Conservation (phyloP, 2,113 vertebrate species). For the Hippocampus mohnikei region DNA sequence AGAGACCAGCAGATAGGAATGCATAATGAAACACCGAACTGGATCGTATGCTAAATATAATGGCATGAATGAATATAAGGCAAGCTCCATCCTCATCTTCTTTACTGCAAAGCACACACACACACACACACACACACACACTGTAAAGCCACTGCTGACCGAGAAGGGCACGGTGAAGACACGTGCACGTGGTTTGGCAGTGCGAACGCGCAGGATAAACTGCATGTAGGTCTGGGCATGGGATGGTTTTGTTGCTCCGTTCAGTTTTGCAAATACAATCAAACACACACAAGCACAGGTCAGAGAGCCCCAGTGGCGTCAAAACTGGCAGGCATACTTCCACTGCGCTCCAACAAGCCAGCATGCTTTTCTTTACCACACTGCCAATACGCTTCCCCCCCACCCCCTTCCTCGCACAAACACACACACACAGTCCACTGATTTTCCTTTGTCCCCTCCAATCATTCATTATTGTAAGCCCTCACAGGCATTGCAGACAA, state of each 20-base stretch:
- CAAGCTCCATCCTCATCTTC: slow-evolving; percentile 54
- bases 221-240: slow-evolving; percentile 26
- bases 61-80: slow-evolving; percentile 62
- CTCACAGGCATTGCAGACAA: slow-evolving; percentile 65
- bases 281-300: slow-evolving; percentile 51
- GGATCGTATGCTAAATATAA: slow-evolving; percentile 64
- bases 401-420: slow-evolving; percentile 29
- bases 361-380: slow-evolving; percentile 67
- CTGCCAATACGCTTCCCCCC: slow-evolving; percentile 15
- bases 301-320: slow-evolving; percentile 60
- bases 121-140: slow-evolving; percentile 12
- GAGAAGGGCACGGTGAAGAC: slow-evolving; percentile 8
- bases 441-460: slow-evolving; percentile 57
- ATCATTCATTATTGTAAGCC: slow-evolving; percentile 62
- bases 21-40: slow-evolving; percentile 59
- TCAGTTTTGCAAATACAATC: slow-evolving; percentile 34
- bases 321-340: slow-evolving; percentile 64
- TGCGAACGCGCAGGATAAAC: slow-evolving; percentile 21
- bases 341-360: slow-evolving; percentile 64
- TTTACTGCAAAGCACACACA: slow-evolving; percentile 36
- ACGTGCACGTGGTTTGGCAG: slow-evolving; percentile 1
- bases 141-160: not conserved
- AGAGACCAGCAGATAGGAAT: slow-evolving; percentile 48
- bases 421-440: slow-evolving; percentile 30
- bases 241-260: slow-evolving; percentile 36